Conservation (phyloP, 2,797 vertebrate genomes). For the Parambassis ranga region DNA sequence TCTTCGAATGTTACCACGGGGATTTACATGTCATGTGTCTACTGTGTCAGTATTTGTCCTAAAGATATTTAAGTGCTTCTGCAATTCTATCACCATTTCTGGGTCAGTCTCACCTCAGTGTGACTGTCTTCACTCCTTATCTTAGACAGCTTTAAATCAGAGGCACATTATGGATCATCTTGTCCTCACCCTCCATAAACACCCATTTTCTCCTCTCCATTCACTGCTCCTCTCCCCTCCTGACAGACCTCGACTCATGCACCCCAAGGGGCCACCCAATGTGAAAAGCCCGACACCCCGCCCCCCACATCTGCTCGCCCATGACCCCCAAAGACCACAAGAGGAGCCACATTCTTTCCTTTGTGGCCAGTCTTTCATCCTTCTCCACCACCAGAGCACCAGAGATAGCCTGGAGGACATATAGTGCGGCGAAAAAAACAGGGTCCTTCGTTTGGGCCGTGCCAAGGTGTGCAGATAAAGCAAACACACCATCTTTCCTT, state of each 20-base stretch:
- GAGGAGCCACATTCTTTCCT: conserved; percentile 80
- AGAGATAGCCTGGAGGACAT: conserved; percentile 69
- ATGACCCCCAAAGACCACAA: conserved; percentile 72
- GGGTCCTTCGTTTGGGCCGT: conserved; percentile 48
- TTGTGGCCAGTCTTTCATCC: conserved; percentile 73
- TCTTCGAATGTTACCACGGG: background rate
- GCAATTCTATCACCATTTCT: background rate
- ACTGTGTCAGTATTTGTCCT: conserved; percentile 21
- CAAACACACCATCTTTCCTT: conserved; percentile 34
- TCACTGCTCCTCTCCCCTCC: conserved; percentile 51
- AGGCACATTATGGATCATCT: conserved; percentile 41
- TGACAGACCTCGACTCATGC: conserved; percentile 65
- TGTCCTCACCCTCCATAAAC: conserved; percentile 50
- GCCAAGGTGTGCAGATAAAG: conserved; percentile 27
- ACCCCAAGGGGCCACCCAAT: conserved; percentile 69
- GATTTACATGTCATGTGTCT: conserved; percentile 20
- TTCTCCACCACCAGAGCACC: conserved; percentile 44
- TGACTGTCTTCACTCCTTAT: conserved; percentile 21
- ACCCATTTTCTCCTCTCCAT: conserved; percentile 26
- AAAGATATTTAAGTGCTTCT: too few species aligned
- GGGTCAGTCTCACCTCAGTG: background rate
- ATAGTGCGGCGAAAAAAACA: conserved; percentile 47
- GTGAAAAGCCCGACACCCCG: conserved; percentile 71
- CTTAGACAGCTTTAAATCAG: conserved; percentile 10
- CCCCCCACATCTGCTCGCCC: conserved; percentile 66